Evolutionary conservation across 2,113 vertebrate genomes (phyloP).

Genomic region (Antennarius striatus): DNA sequence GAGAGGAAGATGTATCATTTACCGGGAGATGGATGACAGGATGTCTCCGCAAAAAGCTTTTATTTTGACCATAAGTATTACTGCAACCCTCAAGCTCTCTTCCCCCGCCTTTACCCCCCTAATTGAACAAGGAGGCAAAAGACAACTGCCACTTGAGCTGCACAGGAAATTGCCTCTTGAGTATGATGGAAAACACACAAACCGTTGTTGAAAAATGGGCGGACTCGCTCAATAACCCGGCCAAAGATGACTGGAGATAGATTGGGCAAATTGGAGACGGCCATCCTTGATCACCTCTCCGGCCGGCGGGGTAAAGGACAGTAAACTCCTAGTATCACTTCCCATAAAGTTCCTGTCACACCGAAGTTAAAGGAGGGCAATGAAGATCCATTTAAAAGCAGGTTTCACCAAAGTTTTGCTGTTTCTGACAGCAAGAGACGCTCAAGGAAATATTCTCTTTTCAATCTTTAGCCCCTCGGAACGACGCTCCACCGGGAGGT

Average conservation of each 20-base stretch:
- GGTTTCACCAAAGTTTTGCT: background rate
- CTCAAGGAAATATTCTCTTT: too few relatives aligned
- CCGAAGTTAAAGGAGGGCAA: too few relatives aligned
- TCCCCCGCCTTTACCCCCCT: conserved; percentile 34
- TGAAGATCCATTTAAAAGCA: background rate
- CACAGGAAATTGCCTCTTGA: conserved; percentile 71
- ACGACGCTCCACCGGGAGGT: conserved; percentile 43
- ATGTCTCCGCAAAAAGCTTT: conserved; percentile 72
- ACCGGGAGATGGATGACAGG: conserved; percentile 74
- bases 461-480: too few relatives aligned
- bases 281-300: conserved; percentile 44
- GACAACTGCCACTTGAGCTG: conserved; percentile 72
- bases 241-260: conserved; percentile 45
- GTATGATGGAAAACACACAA: conserved; percentile 52
- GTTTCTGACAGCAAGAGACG: too few relatives aligned
- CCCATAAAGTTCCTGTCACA: conserved; percentile 19
- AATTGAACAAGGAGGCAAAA: conserved; percentile 75
- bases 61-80: conserved; percentile 74
- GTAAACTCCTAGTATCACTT: conserved; percentile 18
- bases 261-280: conserved; percentile 56
- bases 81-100: conserved; percentile 51
- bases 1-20: conserved; percentile 78
- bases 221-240: conserved; percentile 34
- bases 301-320: conserved; percentile 35
- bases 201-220: conserved; percentile 44